Base-by-base conservation (phyloP, 2,888 invertebrate species). In the Sinopyrophorus schimmeli region DNA sequence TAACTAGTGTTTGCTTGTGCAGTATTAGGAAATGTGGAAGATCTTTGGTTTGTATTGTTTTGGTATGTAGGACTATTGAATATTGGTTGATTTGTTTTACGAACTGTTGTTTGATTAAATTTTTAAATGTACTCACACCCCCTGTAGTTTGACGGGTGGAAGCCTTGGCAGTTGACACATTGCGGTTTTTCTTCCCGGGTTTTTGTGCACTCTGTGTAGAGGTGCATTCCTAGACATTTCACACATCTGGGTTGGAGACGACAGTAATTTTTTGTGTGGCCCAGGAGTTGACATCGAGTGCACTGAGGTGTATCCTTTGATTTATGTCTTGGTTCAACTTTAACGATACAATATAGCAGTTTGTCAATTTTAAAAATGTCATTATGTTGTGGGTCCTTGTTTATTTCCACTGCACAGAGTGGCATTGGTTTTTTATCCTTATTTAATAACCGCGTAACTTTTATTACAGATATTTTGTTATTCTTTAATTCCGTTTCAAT, bases 321-420 rank as follows among this genome's bases (percentile, higher is more conserved):
- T 27, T 27, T 27, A 11, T 9, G 30, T n/a, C 30, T 30, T 7
- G 30, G 14, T 30, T 30, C 30, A n/a, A 30, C 15, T 30, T 14
- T 15, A 30, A 30, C 30, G 16, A 30, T 7, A 15, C 16, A 30
- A n/a, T 30, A 15, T 12, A 30, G 30, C 7, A 27, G 14, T 7
- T 12, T 10, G 12, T 27, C 12, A 6, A 27, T 27, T 27, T 27
- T 27, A 12, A 12, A 27, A 7, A 27, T 27, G 10, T 27, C 27
- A 27, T 27, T 27, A 27, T 11, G 12, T 5, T 27, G 27, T 27
- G 7, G 10, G 14, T 7, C 12, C 14, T 27, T 27, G 2, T 12
- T 27, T 12, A 27, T 12, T 27, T 27, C 12, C 6, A 27, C 27
- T 11, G 27, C 14, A 27, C 27, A 27, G 6, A 27, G 14, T 10